Evolutionary conservation across 2,888 invertebrate species (phyloP).

Genomic region (Cantharis rustica): DNA sequence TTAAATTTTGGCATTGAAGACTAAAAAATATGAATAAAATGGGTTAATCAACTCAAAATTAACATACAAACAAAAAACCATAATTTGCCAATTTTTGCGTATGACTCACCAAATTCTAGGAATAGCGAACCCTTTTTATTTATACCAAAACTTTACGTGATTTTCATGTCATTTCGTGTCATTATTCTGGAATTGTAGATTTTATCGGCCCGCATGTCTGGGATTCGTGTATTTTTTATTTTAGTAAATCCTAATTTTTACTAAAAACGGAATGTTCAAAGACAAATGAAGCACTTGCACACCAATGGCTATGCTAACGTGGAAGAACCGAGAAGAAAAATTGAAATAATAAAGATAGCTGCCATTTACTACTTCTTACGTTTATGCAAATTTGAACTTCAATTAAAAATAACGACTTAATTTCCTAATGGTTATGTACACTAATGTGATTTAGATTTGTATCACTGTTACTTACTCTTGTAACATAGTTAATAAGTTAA

Average conservation of each 20-base stretch:
- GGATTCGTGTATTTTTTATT: conserved; percentile 10
- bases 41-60: conserved; percentile 16
- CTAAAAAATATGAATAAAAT: not conserved
- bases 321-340: not conserved
- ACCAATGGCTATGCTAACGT: not conserved
- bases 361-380: not conserved
- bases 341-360: not conserved
- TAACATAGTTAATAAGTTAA: conserved; percentile 16
- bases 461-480: conserved; percentile 17
- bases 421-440: conserved; percentile 26
- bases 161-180: conserved; percentile 25
- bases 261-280: conserved; percentile 3
- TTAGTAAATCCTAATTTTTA: conserved; percentile 3
- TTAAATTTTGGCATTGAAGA: not conserved
- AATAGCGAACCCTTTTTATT: conserved; percentile 8
- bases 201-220: conserved; percentile 26
- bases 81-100: conserved; percentile 23
- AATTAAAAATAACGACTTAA: conserved; percentile 32
- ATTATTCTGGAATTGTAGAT: conserved; percentile 25
- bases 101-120: conserved; percentile 19
- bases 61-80: conserved; percentile 18
- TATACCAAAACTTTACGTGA: conserved; percentile 19
- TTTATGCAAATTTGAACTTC: conserved; percentile 25
- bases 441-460: conserved; percentile 24
- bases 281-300: not conserved